phyloP scores from a whole-genome alignment of 2,797 vertebrate species.

The Lacerta viridis region DNA sequence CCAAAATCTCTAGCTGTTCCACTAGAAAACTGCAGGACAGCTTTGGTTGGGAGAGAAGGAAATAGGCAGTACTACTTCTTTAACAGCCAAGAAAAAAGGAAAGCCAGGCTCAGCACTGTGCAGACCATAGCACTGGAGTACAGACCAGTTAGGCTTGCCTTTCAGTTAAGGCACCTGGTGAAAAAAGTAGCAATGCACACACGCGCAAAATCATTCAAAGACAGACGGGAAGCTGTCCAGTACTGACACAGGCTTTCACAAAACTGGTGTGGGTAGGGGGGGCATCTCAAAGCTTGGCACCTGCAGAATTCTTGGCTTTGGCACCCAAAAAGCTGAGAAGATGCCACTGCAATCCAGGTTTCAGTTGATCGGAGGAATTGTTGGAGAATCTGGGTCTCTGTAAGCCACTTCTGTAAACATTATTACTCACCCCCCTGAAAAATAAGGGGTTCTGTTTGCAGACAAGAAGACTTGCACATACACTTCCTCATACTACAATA shows the following conservation, averaged over 20 bases:
- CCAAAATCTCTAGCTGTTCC: not conserved
- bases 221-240: not conserved
- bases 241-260: not conserved
- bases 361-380: no score
- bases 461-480: not conserved
- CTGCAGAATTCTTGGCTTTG: not conserved
- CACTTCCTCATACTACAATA: not conserved
- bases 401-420: not conserved
- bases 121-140: not conserved
- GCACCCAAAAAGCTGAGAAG: not conserved
- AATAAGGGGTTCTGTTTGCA: not conserved
- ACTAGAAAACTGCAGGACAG: no score
- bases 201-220: slow-evolving; percentile 65
- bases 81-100: slow-evolving; percentile 12
- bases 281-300: not conserved
- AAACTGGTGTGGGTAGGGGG: not conserved
- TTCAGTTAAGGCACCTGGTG: slow-evolving; percentile 39
- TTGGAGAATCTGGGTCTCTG: not conserved
- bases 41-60: not conserved
- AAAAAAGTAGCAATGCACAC: slow-evolving; percentile 21
- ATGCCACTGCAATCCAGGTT: no score
- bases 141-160: slow-evolving; percentile 36
- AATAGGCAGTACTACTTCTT: not conserved
- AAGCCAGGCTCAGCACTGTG: slow-evolving; percentile 28
- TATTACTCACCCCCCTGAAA: not conserved